These are phyloP conservation scores for Lasioglossum figueresi DNA, from an alignment of 2,888 invertebrate genomes.

Conservation along the genomic window DNA sequence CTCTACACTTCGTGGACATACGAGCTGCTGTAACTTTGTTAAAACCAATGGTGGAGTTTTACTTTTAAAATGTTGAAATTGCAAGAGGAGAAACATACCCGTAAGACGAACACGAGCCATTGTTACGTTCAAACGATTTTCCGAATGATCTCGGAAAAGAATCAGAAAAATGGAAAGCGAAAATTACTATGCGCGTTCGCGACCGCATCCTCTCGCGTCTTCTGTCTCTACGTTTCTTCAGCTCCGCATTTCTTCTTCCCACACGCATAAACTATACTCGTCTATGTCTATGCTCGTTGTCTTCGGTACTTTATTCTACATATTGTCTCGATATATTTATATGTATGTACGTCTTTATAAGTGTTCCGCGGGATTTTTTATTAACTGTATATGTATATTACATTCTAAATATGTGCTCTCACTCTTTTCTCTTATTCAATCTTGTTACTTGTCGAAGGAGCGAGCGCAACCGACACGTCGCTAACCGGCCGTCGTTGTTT, in stretches of 20 bases:
- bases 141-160: background rate
- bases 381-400: slow-evolving; percentile 39
- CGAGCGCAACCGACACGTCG: slow-evolving; percentile 55
- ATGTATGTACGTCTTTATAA: slow-evolving; percentile 59
- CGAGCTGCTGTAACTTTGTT: background rate
- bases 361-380: slow-evolving; percentile 55
- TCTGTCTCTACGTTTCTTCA: slow-evolving; percentile 54
- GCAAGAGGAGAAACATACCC: background rate
- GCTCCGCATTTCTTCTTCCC: slow-evolving; percentile 57
- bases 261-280: slow-evolving; percentile 58
- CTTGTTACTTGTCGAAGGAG: slow-evolving; percentile 63
- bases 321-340: slow-evolving; percentile 27
- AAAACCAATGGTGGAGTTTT: background rate
- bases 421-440: slow-evolving; percentile 45
- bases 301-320: slow-evolving; percentile 37
- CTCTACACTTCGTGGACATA: background rate
- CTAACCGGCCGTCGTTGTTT: too few species aligned
- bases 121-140: background rate
- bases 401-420: slow-evolving; percentile 41
- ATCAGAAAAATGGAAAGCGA: background rate
- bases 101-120: background rate
- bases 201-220: slow-evolving; percentile 41
- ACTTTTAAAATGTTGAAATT: background rate
- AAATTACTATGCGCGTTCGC: slow-evolving; percentile 50
- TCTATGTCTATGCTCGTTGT: slow-evolving; percentile 61